Conservation (phyloP, 2,113 vertebrate genomes). For the Larimichthys crocea region DNA sequence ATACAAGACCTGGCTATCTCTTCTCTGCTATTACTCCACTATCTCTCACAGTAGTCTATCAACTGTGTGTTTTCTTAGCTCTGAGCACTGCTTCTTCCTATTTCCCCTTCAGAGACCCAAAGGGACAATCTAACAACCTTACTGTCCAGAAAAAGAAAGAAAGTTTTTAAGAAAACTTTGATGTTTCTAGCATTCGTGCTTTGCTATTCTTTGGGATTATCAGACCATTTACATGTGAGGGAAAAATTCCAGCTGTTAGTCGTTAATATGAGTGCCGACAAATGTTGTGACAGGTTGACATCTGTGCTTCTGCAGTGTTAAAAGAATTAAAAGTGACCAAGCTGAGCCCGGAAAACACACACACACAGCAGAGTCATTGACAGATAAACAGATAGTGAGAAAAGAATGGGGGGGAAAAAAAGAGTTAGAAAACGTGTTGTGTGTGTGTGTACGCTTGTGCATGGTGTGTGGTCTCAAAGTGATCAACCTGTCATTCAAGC, state of each 20-base stretch:
- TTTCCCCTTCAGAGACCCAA: constrained; percentile 22
- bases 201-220: constrained; percentile 2
- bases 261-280: constrained; percentile 4
- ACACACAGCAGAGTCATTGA: background rate
- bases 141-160: background rate
- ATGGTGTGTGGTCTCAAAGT: constrained; percentile 59
- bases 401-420: background rate
- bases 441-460: background rate
- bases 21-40: constrained; percentile 32
- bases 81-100: constrained; percentile 13
- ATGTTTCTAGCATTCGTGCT: constrained; percentile 1
- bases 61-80: constrained; percentile 41
- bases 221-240: background rate
- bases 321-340: constrained; percentile 34
- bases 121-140: constrained; percentile 20
- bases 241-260: constrained; percentile 23
- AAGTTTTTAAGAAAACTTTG: background rate
- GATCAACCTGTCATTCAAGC: constrained; percentile 76
- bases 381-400: constrained; percentile 1
- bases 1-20: constrained; percentile 29
- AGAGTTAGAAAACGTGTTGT: background rate
- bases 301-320: constrained; percentile 7
- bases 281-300: constrained; percentile 16
- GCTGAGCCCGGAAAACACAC: background rate
- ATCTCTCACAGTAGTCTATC: constrained; percentile 39